Evolutionary conservation across 2,888 invertebrate species (phyloP), one percentile per base, ranked within the genome.

Genomic region (Phaonia tiefii): DNA sequence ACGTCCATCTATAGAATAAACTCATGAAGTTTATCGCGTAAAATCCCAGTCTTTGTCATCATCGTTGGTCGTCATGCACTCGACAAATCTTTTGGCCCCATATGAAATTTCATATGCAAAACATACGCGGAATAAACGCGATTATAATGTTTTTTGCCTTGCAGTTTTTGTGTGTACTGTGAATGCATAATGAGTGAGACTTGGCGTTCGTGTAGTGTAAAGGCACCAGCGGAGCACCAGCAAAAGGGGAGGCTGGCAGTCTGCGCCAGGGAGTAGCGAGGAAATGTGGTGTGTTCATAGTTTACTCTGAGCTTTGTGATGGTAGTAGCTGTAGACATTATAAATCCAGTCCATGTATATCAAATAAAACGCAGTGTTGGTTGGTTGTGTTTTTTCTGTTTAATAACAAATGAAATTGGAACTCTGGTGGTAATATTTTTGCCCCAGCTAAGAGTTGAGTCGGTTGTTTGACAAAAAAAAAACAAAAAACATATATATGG

Each of bases 51-150:
- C 54, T 25, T 49, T 54, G 54, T 31, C 31, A 8, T 31, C 8
- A 8, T 31, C 31, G 8, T n/a, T n/a, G n/a, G 49, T 31, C 31
- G 31, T 31, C 31, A 31, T 49, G 42, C 15, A 49, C 22, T 5
- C 3, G 2, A 25, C 25, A 63, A 10, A 73, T 15, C 37, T 65
- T 13, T 65, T 51, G 54, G 51, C 42, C 39, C 49, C 67, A 69
- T 60, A 39, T 49, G 60, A 60, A 75, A 75, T 75, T 75, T 42
- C 60, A 60, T 75, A 75, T 75, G 75, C 75, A 75, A 75, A 75
- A 51, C 69, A 69, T 69, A 67, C 67, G 65, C n/a, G 51, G 22
- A 51, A 51, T 20, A 22, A 51, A 54, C 25, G 13, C 46, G 54
- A 54, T 54, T 54, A 44, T 44, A 13, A 49, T 54, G 13, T 54